phyloP scores from a whole-genome alignment of 2,113 vertebrate genomes.

The Rhinoderma darwinii region DNA sequence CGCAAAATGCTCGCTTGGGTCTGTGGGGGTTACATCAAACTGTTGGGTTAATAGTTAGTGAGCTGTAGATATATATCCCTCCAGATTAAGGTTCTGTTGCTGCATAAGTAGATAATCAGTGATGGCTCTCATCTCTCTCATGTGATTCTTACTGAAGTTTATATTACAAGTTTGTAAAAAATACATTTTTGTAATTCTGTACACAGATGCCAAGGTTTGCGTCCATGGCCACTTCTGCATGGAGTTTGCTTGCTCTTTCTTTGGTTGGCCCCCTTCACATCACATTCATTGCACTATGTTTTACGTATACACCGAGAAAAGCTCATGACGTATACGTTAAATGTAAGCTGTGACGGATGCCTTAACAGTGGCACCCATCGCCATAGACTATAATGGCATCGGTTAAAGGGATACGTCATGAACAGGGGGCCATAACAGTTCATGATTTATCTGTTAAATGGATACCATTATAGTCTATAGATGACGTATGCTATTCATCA shows the following conservation, averaged over 20 bases:
- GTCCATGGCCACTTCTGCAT: neutral
- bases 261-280: no score
- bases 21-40: constrained; percentile 19
- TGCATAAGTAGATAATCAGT: neutral
- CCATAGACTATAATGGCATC: no score
- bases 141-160: neutral
- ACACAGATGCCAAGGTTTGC: neutral
- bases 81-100: neutral
- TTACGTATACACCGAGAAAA: no score
- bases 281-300: no score
- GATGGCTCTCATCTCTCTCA: neutral
- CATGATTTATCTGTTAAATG: no score
- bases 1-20: neutral
- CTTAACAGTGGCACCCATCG: no score
- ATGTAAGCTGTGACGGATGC: no score
- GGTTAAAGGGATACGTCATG: no score
- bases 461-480: no score
- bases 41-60: neutral
- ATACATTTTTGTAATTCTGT: neutral
- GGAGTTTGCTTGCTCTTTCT: neutral
- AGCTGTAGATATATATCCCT: constrained; percentile 31
- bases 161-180: neutral
- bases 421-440: no score
- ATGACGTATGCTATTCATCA: no score
- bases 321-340: no score